Evolutionary conservation across 2,888 invertebrate genomes (phyloP).

Genomic region (Digitonthophagus gazella): DNA sequence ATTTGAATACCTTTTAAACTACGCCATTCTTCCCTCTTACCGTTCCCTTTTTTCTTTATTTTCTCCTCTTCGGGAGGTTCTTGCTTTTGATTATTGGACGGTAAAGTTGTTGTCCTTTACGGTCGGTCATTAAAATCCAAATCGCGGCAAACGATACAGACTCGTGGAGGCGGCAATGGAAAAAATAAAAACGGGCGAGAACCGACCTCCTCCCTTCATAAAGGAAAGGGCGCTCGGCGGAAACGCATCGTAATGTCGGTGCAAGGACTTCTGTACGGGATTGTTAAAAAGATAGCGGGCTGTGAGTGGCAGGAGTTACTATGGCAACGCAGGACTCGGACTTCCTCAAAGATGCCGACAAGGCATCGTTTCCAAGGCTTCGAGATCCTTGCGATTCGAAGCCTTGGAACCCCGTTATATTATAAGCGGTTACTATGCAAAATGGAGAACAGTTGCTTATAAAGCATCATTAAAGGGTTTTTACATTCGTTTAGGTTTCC

Average conservation of each 20-base stretch:
- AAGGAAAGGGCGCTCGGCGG: slow-evolving; percentile 20
- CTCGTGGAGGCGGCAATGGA: no score
- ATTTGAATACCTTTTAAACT: background rate
- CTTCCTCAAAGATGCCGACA: slow-evolving; percentile 38
- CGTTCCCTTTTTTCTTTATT: no score
- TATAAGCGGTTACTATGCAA: background rate
- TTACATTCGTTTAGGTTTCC: no score
- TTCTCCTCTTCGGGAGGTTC: slow-evolving; percentile 3
- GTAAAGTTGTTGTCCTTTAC: background rate
- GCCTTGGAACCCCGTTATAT: background rate
- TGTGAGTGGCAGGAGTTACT: slow-evolving; percentile 39
- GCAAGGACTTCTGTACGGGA: slow-evolving; percentile 33
- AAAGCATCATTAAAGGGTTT: no score
- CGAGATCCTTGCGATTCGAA: background rate
- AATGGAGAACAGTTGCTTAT: no score
- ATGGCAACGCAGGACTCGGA: slow-evolving; percentile 37
- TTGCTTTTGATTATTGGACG: background rate
- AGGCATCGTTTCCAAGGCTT: slow-evolving; percentile 31
- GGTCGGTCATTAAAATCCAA: slow-evolving; percentile 13
- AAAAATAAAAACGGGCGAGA: slow-evolving; percentile 13
- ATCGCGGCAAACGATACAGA: slow-evolving; percentile 25
- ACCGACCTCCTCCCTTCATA: slow-evolving; percentile 16
- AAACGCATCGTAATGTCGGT: slow-evolving; percentile 29
- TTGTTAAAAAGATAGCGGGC: slow-evolving; percentile 36
- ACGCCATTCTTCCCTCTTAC: background rate